Evolutionary conservation across 2,113 vertebrate species (phyloP), one percentile per base, ranked within the genome.

Genomic region (Corythaixoides concolor): DNA sequence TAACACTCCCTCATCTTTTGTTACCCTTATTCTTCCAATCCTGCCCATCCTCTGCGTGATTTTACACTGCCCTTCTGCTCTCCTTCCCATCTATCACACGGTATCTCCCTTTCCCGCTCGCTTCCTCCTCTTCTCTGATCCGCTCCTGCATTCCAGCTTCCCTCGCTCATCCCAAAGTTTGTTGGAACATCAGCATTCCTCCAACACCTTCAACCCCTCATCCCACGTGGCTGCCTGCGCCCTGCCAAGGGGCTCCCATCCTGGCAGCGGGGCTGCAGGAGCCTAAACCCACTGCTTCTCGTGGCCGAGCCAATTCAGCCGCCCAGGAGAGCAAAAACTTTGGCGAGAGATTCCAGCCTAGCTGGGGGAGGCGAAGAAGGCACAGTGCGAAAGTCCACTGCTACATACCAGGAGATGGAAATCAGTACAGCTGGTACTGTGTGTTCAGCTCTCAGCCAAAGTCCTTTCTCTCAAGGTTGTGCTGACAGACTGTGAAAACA

Each of bases 381-480:
- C 63, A 60, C 86, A 53, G 91, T 92, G 67, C 32, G 12, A 96
- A 96, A 97, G 94, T 95, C 95, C 95, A 92, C 69, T 79, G 89
- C 90, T 97, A 66, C 80, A 70, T 80, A 69, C 91, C 95, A 77
- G 87, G 78, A 91, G 67, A 81, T 86, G 91, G 78, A 97, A 93
- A 94, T 93, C 89, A 94, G 94, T 94, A 74, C 89, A 95, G 68
- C 95, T 95, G 96, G 95, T 96, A 94, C 89, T 92, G 73, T 52
- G 28, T 85, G 86, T 63, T 92, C 92, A 39, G 33, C 41, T 37
- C 60, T 3, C 93, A 97, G 96, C 93, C 97, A 97, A 95, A 96
- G 96, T 93, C 91, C 94, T 90, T 95, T 90, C 83, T 92, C 94
- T 96, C 98, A 97, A 98, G 98, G 98, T 97, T 98, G 96, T 87